phyloP scores from a whole-genome alignment of 2,797 vertebrate species.

The Peromyscus eremicus region DNA sequence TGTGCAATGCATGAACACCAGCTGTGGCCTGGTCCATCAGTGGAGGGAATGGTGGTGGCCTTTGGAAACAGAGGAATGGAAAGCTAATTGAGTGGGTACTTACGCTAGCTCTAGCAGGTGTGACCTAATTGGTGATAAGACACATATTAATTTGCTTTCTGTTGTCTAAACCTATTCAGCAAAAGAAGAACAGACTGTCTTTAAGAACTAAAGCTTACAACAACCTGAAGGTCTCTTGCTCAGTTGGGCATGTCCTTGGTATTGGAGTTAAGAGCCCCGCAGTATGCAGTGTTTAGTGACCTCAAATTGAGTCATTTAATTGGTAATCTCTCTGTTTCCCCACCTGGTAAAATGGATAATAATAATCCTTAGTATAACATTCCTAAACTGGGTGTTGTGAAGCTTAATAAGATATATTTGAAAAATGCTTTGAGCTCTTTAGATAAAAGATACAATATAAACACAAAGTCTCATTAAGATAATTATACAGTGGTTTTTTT shows the following conservation, averaged over 20 bases:
- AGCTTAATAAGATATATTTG: slow-evolving; percentile 76
- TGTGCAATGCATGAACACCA: rapidly evolving
- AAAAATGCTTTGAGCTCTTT: slow-evolving; percentile 79
- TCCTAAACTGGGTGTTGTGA: slow-evolving; percentile 72
- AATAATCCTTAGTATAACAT: slow-evolving; percentile 72
- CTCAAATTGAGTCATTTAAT: slow-evolving; percentile 72
- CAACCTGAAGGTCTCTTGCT: not conserved
- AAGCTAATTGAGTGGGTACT: not conserved
- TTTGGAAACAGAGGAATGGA: not conserved
- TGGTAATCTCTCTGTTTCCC: slow-evolving; percentile 63
- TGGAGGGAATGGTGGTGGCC: not conserved
- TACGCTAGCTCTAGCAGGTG: not conserved
- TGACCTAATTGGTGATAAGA: slow-evolving; percentile 7
- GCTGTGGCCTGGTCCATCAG: not conserved
- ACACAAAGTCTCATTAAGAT: slow-evolving; percentile 77
- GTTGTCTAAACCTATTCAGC: not conserved
- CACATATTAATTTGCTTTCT: slow-evolving; percentile 11
- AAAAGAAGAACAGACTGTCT: slow-evolving; percentile 34
- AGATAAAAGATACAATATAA: slow-evolving; percentile 78
- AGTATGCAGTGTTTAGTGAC: slow-evolving; percentile 61
- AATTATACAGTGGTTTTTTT: slow-evolving; percentile 78
- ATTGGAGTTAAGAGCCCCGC: slow-evolving; percentile 51
- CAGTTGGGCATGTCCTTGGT: slow-evolving; percentile 14
- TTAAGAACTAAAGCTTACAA: slow-evolving; percentile 57
- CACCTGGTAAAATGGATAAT: slow-evolving; percentile 75